Percentiles rank a stretch among this genome's conserved stretches.
Conservation (phyloP, 2,797 vertebrate genomes). For the Molossus molossus region DNA sequence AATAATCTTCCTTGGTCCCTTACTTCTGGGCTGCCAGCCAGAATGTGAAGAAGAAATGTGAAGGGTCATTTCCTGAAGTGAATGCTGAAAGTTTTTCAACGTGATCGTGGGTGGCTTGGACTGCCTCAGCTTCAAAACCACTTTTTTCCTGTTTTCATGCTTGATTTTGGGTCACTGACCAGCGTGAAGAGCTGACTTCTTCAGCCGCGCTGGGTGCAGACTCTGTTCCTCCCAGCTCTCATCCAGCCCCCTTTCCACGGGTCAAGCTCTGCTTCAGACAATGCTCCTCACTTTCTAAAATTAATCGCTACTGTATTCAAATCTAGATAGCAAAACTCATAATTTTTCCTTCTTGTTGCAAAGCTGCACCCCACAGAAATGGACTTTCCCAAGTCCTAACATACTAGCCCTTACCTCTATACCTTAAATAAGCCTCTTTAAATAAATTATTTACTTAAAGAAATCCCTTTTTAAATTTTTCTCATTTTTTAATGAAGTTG, state of each 20-base stretch:
- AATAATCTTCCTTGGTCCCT: slow-evolving; percentile 55
- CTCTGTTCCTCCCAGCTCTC: not conserved
- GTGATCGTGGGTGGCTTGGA: slow-evolving; percentile 39
- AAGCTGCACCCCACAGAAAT: not conserved
- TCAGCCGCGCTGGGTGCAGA: not conserved
- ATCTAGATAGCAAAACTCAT: not conserved
- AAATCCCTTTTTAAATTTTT: not conserved
- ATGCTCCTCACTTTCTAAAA: not conserved
- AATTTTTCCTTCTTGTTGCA: not conserved
- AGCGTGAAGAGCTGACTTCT: not conserved
- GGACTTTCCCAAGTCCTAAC: not conserved
- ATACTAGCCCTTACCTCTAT: not conserved
- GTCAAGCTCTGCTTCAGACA: not conserved
- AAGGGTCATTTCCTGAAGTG: slow-evolving; percentile 72
- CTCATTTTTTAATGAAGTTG: not conserved
- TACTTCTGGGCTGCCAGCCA: slow-evolving; percentile 62
- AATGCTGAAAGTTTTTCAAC: slow-evolving; percentile 47
- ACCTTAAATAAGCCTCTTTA: not conserved
- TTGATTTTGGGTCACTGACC: slow-evolving; percentile 24
- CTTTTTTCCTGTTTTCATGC: slow-evolving; percentile 65
- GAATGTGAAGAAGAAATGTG: slow-evolving; percentile 52
- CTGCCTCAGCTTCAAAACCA: not conserved
- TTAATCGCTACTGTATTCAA: not conserved
- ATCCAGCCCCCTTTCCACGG: not conserved
- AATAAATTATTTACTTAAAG: not conserved